Evolutionary conservation across 35 echinoderm and acorn worm species (phyloP), one percentile per base, ranked within the genome.

Genomic region (Apostichopus parvimensis): DNA sequence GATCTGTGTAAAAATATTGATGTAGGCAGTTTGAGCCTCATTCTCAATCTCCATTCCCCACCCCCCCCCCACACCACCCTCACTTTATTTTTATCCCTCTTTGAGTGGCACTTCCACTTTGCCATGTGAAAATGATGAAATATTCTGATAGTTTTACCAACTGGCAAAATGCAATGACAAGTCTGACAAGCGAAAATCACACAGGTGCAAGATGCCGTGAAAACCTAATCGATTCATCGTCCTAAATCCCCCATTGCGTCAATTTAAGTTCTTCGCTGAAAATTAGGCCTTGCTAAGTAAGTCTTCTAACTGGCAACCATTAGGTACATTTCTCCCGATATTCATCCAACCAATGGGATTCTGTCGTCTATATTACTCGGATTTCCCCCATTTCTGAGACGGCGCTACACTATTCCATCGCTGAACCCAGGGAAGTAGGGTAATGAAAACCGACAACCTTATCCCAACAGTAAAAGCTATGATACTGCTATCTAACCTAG

Each of bases 401-500:
- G 4, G 14, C 15, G 17, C 21, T 22, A 18, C 17, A 18, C 15
- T 18, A 18, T 18, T 75, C 71, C 71, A 13, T 75, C 71, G 71
- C 71, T 20, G 71, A 59, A 58, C 17, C 55, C 7, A 55, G 8
- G 18, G 55, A 84, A 84, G 55, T 84, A 59, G 81, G 81, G 81
- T 84, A 84, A 84, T 84, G 81, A 84, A 84, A 58, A 84, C 81
- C 81, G 81, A 84, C 81, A 84, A 84, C 57, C 54, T 84, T 58
- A 84, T 84, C 81, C 81, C 56, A 59, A 59, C 81, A 58, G 81
- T 11, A 59, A 57, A 84, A 59, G 17, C 54, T 84, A 84, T 84
- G 81, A 84, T 84, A 84, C 81, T 25, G 52, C 52, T 56, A 84
- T 84, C 81, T 58, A 59, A 84, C 81, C 81, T 84, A 84, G 81